phyloP scores from a whole-genome alignment of 2,888 invertebrate species.

The Xestia xanthographa region DNA sequence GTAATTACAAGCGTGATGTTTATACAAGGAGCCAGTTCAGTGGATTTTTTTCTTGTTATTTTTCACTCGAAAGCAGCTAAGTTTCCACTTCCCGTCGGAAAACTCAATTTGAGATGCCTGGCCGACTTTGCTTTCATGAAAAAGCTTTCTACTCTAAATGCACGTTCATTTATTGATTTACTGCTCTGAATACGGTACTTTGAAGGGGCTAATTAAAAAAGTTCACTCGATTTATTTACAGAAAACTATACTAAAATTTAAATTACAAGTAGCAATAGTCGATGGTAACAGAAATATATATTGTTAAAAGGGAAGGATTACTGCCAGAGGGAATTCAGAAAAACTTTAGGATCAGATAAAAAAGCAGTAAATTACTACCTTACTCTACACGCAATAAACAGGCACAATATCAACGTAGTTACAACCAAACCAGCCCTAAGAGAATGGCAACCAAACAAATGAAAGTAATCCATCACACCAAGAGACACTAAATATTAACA shows the following conservation, averaged over 20 bases:
- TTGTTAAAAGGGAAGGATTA: not conserved
- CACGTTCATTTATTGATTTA: constrained; percentile 22
- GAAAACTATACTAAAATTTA: not conserved
- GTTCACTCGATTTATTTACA: not conserved
- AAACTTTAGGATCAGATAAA: not conserved
- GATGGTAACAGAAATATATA: not conserved
- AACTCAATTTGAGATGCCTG: constrained; percentile 26
- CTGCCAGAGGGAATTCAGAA: not conserved
- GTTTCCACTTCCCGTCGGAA: constrained; percentile 4
- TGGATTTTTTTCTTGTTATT: not conserved
- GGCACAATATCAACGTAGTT: not conserved
- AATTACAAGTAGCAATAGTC: not conserved
- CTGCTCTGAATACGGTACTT: not conserved
- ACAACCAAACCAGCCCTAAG: not conserved
- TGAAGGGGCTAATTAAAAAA: constrained; percentile 2
- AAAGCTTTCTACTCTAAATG: constrained; percentile 9
- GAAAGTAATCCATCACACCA: constrained; percentile 23
- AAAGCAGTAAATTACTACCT: not conserved
- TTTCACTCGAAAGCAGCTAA: not conserved
- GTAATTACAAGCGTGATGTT: not conserved
- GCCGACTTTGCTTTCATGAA: constrained; percentile 15
- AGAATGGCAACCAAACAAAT: constrained; percentile 32
- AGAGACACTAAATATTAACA: constrained; percentile 34
- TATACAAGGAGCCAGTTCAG: not conserved
- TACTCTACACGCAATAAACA: not conserved